phyloP scores from a whole-genome alignment of 2,113 vertebrate species.

The Onychorhynchus coronatus region DNA sequence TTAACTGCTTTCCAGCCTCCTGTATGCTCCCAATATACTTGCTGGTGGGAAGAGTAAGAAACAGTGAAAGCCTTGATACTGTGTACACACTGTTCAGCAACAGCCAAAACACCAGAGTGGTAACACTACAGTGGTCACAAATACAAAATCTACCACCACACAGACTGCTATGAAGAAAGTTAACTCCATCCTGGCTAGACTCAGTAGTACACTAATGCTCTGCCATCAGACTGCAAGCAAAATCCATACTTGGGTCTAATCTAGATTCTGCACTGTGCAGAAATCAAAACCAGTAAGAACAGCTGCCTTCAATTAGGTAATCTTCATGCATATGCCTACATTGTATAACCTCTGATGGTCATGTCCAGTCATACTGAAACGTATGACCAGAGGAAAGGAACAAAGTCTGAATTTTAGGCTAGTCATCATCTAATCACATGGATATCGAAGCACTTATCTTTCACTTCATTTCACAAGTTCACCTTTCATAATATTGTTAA shows the following conservation, averaged over 20 bases:
- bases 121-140: not conserved
- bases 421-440: not conserved
- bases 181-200: not conserved
- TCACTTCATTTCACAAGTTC: not conserved
- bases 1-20: not conserved
- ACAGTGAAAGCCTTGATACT: not conserved
- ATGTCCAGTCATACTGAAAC: not conserved
- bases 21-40: not conserved
- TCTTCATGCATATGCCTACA: not conserved
- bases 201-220: not conserved
- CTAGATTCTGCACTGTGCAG: not conserved
- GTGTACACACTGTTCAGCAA: not conserved
- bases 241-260: not conserved
- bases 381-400: not conserved
- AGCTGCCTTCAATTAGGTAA: not conserved
- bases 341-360: rapidly evolving
- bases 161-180: not conserved
- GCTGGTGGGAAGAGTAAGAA: not conserved
- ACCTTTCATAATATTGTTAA: not conserved
- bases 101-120: not conserved
- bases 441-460: not conserved
- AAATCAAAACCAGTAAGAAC: not conserved
- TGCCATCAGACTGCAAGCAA: not conserved
- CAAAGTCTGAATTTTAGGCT: not conserved
- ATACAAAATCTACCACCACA: not conserved